Conservation (phyloP, 2,113 vertebrate genomes). For the Myiagra hebetior region DNA sequence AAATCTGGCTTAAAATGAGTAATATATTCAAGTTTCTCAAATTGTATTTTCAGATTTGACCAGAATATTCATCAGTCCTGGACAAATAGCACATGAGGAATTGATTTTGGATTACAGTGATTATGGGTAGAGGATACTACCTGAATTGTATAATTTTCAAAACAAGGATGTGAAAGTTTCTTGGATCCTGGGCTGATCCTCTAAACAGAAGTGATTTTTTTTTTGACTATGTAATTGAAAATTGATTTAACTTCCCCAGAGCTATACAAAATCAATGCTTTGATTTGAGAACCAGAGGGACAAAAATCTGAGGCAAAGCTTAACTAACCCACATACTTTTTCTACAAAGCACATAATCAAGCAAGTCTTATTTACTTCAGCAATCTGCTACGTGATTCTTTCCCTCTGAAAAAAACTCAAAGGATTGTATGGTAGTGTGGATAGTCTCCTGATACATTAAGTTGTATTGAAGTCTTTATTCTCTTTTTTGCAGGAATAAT, state of each 20-base stretch:
- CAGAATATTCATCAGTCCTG: not conserved
- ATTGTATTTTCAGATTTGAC: not conserved
- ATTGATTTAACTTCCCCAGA: not conserved
- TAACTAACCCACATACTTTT: not conserved
- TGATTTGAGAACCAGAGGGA: not conserved
- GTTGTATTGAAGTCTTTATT: not conserved
- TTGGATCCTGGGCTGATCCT: not conserved
- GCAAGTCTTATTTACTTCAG: not conserved
- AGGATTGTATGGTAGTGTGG: not conserved
- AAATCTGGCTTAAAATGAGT: not conserved
- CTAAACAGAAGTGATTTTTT: not conserved
- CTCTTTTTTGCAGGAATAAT: slow-evolving; percentile 8
- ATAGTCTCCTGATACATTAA: not conserved
- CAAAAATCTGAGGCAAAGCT: not conserved
- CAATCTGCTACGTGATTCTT: not conserved
- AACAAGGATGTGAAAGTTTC: not conserved
- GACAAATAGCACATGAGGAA: not conserved
- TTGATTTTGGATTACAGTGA: not conserved
- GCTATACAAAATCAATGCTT: not conserved
- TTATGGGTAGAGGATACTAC: not conserved
- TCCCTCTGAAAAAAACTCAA: not conserved
- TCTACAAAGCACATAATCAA: not conserved
- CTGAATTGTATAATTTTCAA: not conserved
- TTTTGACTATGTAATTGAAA: not conserved
- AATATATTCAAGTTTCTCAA: not conserved